Base-by-base conservation (phyloP, 2,888 invertebrate genomes). In the Tromatobia lineatoria region DNA sequence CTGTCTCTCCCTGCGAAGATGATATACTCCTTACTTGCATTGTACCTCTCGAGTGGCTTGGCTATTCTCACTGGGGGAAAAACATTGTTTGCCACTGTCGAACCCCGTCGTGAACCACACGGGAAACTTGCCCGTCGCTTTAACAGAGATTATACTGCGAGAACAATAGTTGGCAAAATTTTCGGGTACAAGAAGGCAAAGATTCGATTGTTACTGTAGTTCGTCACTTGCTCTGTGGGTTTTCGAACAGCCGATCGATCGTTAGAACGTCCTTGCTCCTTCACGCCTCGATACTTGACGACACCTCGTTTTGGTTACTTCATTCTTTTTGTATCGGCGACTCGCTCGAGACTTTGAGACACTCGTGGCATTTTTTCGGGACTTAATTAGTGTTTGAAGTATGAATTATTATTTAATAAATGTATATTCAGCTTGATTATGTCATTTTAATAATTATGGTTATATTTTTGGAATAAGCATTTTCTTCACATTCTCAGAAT, bases 21-120 rank as follows among this genome's bases (percentile, higher is more conserved):
- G 64, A 81, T 79, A 78, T 80, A 84, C 79, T 25, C 82, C 78
- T 82, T 75, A 86, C 85, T 67, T 67, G 81, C 83, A 88, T 91
- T 92, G 91, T 91, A 84, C 71, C 8, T 52, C 50, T 90, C 89
- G 84, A 92, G 91, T 90, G 90, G 90, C 86, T 90, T 81, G 87
- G 82, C 89, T 88, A 87, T 89, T 87, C 84, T 79, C 29, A 70
- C 59, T 82, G 86, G 79, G 64, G 67, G 66, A 50, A 64, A 73
- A 86, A 85, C 86, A 88, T 87, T 88, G 87, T 89, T 88, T 84
- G 73, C 38, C 81, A 78, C 73, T 76, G 71, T n/a, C 23, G 66
- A 59, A 50, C 71, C 84, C 85, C 71, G 85, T 75, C 20, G 81
- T 45, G 84, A 66, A 66, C 38, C 4, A 38, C 64, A 11, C 66